Base-by-base conservation (phyloP, 2,888 invertebrate species). In the Hybos culiciformis region DNA sequence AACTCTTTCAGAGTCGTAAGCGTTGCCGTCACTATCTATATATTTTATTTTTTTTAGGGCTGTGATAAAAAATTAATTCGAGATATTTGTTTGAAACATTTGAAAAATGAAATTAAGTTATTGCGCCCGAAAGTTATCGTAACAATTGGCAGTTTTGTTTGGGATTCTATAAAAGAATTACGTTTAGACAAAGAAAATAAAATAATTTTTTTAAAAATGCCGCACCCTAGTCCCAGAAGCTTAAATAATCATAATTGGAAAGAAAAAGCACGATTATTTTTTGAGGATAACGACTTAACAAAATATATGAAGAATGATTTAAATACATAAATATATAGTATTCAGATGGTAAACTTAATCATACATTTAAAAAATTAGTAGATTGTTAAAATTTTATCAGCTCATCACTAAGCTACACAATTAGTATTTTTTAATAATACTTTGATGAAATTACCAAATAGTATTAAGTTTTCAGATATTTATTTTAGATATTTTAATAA, bases 191-290 rank as follows among this genome's bases (percentile, higher is more conserved):
- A 62, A 19, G 51, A 56, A 48, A 63, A 61, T 47, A 57, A 43
- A 11, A 52, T 58, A 12, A 46, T 51, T 60, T 70, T 83, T 9
- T 57, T 77, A 21, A 72, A 70, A 43, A 68, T 87, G 51, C 71
- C 80, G 36, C 86, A 87, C 65, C 87, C 87, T 2, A 86, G 85
- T 63, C 86, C 84, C n/a, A 75, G 87, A 49, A 75, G 80, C 5
- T 67, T 75, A 0, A 82, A 83, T 46, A 90, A 88, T 58, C 77
- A 75, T 46, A 79, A 90, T 52, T 93, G 93, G 92, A 70, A 75
- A 31, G 73, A 78, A 38, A 63, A 63, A 41, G 64, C 66, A 0
- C 52, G 52, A n/a, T 19, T 42, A 1, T 60, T 62, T 46, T 44
- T 65, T 17, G 43, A 50, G 18, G 46, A 57, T 3, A 52, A 64